phyloP scores from a whole-genome alignment of 2,888 invertebrate genomes.

The Leucoma salicis region DNA sequence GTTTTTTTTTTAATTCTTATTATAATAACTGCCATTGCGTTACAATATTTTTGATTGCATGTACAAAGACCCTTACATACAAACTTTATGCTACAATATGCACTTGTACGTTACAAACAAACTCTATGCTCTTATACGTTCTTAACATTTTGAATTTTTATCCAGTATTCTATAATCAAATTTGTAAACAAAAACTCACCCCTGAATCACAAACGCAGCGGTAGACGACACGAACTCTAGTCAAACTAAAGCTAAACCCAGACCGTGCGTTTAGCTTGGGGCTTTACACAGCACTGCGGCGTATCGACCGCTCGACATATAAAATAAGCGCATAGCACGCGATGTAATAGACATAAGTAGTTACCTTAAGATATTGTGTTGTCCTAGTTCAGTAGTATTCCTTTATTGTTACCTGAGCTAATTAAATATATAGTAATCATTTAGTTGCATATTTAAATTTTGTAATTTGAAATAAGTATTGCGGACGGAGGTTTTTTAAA shows the following conservation, averaged over 20 bases:
- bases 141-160: too few species aligned
- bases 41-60: too few species aligned
- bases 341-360: constrained; percentile 48
- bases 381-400: constrained; percentile 30
- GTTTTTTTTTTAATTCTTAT: too few species aligned
- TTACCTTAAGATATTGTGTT: constrained; percentile 30
- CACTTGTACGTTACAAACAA: too few species aligned
- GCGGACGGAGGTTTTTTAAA: too few species aligned
- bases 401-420: constrained; percentile 34
- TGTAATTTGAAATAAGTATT: too few species aligned
- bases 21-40: too few species aligned
- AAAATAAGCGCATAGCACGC: constrained; percentile 65
- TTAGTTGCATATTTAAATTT: not conserved
- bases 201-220: constrained; percentile 34
- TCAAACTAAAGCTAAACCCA: constrained; percentile 26
- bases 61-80: too few species aligned
- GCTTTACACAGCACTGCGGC: constrained; percentile 65
- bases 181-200: constrained; percentile 34
- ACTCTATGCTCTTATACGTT: too few species aligned
- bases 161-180: not conserved
- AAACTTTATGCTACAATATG: too few species aligned
- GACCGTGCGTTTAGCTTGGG: constrained; percentile 50
- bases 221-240: constrained; percentile 36
- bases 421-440: constrained; percentile 18
- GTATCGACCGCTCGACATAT: constrained; percentile 67